Percentiles rank a stretch among this genome's conserved stretches.
Evolutionary conservation across 2,888 invertebrate genomes (phyloP).

Genomic region (Philereme vetulata): DNA sequence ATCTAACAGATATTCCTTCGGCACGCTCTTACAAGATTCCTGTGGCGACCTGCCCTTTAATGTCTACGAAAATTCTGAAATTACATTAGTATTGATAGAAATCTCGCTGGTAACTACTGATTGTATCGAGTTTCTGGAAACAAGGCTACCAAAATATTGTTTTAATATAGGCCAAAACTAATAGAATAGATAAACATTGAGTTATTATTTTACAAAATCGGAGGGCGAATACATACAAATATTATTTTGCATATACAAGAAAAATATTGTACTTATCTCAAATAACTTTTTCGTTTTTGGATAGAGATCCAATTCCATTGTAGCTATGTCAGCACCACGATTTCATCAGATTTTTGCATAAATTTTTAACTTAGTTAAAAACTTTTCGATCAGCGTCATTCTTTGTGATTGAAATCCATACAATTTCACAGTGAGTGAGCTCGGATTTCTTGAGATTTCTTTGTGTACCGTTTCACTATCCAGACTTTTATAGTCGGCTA

Average conservation of each 20-base stretch:
- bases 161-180: conserved; percentile 6
- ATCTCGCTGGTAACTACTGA: conserved; percentile 5
- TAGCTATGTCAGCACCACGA: conserved; percentile 16
- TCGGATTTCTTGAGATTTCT: conserved; percentile 51
- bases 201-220: conserved; percentile 1
- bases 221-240: neutral
- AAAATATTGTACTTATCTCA: conserved; percentile 14
- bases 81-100: conserved; percentile 32
- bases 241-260: conserved; percentile 5
- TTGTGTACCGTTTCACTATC: conserved; percentile 45
- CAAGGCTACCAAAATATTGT: conserved; percentile 15
- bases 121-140: conserved; percentile 17
- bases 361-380: conserved; percentile 44
- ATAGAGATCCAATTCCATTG: conserved; percentile 18
- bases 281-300: conserved; percentile 19
- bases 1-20: conserved; percentile 9
- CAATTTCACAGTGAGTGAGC: conserved; percentile 58
- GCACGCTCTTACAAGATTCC: conserved; percentile 8
- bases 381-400: conserved; percentile 46
- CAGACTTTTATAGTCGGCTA: conserved; percentile 51
- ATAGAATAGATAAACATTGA: conserved; percentile 9
- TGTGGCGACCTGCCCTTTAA: conserved; percentile 11
- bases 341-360: conserved; percentile 32
- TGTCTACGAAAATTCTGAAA: conserved; percentile 23
- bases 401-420: conserved; percentile 52